Conservation (phyloP, 2,113 vertebrate species). For the Artemisiospiza belli region DNA sequence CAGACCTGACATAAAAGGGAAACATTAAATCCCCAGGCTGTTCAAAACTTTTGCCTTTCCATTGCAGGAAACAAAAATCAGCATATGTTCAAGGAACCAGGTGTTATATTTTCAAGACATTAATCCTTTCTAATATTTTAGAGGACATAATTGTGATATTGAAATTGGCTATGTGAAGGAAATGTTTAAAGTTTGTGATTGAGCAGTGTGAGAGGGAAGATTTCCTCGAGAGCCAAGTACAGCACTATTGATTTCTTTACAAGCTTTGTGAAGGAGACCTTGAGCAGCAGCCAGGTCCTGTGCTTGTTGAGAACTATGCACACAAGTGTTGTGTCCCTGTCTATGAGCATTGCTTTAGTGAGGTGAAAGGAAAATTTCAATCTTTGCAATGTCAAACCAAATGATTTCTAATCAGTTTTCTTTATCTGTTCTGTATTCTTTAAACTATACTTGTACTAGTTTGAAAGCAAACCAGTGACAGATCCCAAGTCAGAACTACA, state of each 20-base stretch:
- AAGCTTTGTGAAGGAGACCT: neutral
- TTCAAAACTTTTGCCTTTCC: neutral
- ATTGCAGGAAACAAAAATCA: neutral
- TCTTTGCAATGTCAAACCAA: neutral
- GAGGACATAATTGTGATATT: neutral
- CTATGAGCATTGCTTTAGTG: neutral
- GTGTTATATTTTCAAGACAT: neutral
- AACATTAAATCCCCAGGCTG: neutral
- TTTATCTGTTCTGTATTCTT: neutral
- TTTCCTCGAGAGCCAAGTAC: neutral
- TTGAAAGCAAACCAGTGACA: neutral
- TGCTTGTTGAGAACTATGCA: neutral
- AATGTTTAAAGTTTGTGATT: neutral
- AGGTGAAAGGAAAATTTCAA: neutral
- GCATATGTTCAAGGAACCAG: neutral
- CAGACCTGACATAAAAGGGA: neutral
- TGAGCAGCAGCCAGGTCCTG: neutral
- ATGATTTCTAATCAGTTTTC: neutral
- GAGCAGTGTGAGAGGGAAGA: neutral
- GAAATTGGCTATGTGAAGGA: neutral
- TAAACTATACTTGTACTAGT: neutral
- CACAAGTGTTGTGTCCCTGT: neutral
- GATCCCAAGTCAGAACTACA: neutral
- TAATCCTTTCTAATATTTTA: neutral
- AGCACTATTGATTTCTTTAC: neutral